Conservation (phyloP, 2,113 vertebrate species). For the Todiramphus chloris region DNA sequence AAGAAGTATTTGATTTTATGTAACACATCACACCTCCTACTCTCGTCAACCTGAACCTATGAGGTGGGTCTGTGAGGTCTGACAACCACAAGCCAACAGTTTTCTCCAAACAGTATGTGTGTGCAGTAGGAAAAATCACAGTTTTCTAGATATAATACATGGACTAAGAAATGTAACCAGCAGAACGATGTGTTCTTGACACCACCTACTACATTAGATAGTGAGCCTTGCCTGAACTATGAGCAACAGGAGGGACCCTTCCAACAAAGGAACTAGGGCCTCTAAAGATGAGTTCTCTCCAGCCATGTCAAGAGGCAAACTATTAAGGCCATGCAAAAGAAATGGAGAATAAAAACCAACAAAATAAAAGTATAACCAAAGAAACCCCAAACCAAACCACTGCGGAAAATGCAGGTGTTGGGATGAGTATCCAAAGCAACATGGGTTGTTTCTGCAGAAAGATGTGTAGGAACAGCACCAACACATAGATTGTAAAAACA, state of each 20-base stretch:
- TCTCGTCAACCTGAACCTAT: background rate
- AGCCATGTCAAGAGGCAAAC: background rate
- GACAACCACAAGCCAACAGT: background rate
- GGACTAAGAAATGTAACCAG: background rate
- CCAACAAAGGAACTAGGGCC: background rate
- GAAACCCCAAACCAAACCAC: rapidly evolving
- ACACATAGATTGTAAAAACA: background rate
- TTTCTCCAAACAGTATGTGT: background rate
- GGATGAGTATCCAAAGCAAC: background rate
- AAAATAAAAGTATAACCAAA: background rate
- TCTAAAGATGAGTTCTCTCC: background rate
- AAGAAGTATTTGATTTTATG: background rate
- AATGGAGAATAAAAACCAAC: rapidly evolving
- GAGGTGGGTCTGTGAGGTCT: background rate
- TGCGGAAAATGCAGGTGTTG: background rate
- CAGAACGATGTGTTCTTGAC: background rate
- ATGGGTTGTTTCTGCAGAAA: background rate
- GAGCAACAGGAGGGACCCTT: background rate
- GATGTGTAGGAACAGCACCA: background rate
- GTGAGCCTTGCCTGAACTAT: background rate
- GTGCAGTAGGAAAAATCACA: background rate
- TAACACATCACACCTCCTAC: background rate
- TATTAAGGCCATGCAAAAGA: background rate
- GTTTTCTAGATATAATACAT: background rate
- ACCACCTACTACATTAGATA: background rate